These are phyloP conservation scores for Willowsia nigromaculata DNA, from an alignment of 2,888 invertebrate species.

Conservation along the genomic window DNA sequence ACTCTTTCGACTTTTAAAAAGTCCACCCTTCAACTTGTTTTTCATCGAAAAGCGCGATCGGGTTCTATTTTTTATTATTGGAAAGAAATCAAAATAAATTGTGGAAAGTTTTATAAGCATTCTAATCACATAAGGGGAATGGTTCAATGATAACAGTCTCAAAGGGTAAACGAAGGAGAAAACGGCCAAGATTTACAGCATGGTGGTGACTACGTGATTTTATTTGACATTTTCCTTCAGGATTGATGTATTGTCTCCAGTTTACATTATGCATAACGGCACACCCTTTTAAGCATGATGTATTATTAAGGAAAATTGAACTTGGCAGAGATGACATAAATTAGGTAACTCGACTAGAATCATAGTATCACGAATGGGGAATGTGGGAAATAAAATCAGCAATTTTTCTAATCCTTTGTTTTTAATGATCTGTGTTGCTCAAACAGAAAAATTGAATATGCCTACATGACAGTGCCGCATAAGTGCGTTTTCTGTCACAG, in stretches of 20 bases:
- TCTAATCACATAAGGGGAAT: background rate
- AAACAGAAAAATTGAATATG: no score
- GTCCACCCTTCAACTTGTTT: conserved; percentile 6
- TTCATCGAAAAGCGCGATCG: background rate
- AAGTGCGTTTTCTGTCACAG: no score
- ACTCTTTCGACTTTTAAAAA: background rate
- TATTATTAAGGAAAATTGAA: background rate
- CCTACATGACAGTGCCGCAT: no score
- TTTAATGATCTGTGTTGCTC: no score
- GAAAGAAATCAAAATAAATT: background rate
- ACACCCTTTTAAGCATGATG: background rate
- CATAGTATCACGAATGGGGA: background rate
- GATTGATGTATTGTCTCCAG: background rate
- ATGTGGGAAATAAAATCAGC: background rate
- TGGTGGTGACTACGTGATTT: background rate
- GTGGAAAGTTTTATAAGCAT: background rate
- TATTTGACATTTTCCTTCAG: background rate
- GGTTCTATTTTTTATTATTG: background rate
- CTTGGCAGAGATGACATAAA: background rate
- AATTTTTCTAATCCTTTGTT: no score
- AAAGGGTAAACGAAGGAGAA: background rate
- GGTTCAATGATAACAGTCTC: background rate
- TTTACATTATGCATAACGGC: background rate
- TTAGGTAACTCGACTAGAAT: background rate
- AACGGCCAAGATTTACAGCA: background rate